phyloP scores from a whole-genome alignment of 1,140 invertebrate genomes.

The Nylanderia fulva region DNA sequence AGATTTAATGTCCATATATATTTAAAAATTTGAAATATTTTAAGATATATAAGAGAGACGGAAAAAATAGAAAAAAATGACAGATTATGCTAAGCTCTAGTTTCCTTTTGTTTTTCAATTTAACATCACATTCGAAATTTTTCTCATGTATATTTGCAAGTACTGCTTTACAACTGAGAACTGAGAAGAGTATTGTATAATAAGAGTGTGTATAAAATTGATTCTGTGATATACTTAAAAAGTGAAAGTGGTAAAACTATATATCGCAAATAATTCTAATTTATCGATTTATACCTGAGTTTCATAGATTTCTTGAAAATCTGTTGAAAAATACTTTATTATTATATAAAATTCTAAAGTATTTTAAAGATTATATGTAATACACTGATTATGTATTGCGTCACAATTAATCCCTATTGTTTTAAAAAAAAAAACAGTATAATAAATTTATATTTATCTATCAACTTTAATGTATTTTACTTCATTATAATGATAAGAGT shows the following conservation, averaged over 20 bases:
- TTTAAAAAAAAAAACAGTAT: background rate
- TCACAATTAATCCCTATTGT: background rate
- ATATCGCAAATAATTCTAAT: background rate
- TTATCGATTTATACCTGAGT: background rate
- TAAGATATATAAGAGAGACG: background rate
- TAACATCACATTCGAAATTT: background rate
- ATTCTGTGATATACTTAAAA: constrained; percentile 45
- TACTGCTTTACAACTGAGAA: background rate
- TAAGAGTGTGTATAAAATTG: constrained; percentile 35
- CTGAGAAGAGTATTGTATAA: background rate
- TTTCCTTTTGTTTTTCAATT: background rate
- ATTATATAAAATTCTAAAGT: background rate
- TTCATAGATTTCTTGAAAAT: background rate
- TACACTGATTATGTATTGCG: background rate
- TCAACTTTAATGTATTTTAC: background rate
- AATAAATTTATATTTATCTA: constrained; percentile 18
- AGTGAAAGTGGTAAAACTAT: background rate
- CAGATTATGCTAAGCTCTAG: background rate
- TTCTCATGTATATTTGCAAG: background rate
- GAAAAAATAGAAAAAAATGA: background rate
- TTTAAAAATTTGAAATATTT: no score
- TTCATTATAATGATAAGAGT: background rate
- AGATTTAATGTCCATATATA: no score
- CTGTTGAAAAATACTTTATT: background rate
- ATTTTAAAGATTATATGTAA: constrained; percentile 6